Base-by-base conservation (phyloP, 1,140 invertebrate species). In the Microplitis demolitor region DNA sequence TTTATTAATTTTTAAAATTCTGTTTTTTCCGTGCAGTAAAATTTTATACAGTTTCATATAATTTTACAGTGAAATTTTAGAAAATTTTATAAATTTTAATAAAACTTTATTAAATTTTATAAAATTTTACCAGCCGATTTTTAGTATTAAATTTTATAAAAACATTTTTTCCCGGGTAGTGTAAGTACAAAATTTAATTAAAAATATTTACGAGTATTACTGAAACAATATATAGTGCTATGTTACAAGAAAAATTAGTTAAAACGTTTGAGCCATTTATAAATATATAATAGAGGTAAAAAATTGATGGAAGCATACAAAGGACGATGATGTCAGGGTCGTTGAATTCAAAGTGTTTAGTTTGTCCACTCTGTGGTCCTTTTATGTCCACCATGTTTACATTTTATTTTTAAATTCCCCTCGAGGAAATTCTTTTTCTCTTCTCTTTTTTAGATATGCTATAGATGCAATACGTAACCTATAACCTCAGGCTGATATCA, bases 401-500 rank as follows among this genome's bases (percentile, higher is more conserved):
- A 16, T 63, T 63, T 63, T 63, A 37, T 63, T 63, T 63, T 63
- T 39, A 39, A 53, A 33, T 63, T 53, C 39, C 31, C 45, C 39
- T 66, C 14, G 35, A 66, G 14, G 50, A 37, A 39, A 66, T 31
- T 35, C 14, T 53, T 56, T 56, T 68, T 50, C 54, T n/a, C 56
- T 62, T 45, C 35, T 58, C 56, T 35, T 63, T 64, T 50, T 50
- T 45, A 45, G 6, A 11, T 9, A 45, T 6, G 6, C 6, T 45
- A 11, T 45, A 45, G 6, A 74, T 54, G 72, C 77, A 81, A 78
- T 78, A 76, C 74, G 72, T 79, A 79, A 78, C 77, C 76, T 69
- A 79, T 76, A 79, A 79, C 79, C 76, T 61, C 69, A 33, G 79
- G 78, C 73, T 76, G 76, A 75, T 80, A 66, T 13, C 37, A 51